phyloP scores from a whole-genome alignment of 2,797 vertebrate species.

The Tachyglossus aculeatus region DNA sequence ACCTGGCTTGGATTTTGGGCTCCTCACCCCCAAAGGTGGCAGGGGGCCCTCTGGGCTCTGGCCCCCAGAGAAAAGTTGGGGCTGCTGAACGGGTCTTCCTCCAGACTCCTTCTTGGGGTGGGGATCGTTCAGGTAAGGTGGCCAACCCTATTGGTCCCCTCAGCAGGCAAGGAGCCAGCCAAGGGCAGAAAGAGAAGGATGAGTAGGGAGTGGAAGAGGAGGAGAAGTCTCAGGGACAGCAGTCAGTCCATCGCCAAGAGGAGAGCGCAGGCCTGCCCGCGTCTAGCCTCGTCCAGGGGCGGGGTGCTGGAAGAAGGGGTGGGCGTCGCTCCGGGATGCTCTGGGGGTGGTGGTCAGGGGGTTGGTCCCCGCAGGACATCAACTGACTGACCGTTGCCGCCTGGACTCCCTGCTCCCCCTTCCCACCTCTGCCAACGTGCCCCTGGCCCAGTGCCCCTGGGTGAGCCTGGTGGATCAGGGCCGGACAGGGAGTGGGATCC shows the following conservation, averaged over 20 bases:
- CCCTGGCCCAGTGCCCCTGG: no score
- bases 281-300: constrained; percentile 33
- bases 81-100: neutral
- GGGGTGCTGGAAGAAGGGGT: constrained; percentile 19
- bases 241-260: neutral
- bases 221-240: no score
- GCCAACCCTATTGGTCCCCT: neutral
- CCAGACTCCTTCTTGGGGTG: neutral
- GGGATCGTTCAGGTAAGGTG: neutral
- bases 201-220: no score
- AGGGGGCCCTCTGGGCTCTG: constrained; percentile 38
- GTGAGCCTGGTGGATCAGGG: neutral
- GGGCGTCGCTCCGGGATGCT: neutral
- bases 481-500: neutral
- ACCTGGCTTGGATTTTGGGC: no score
- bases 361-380: no score
- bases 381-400: no score
- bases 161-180: neutral
- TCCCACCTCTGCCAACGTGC: no score
- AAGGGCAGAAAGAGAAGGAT: no score
- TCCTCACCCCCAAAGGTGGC: no score
- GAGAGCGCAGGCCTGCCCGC: neutral
- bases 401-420: no score
- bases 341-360: no score
- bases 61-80: neutral